phyloP scores from a whole-genome alignment of 2,113 vertebrate species.

The Cyanocitta stelleri region DNA sequence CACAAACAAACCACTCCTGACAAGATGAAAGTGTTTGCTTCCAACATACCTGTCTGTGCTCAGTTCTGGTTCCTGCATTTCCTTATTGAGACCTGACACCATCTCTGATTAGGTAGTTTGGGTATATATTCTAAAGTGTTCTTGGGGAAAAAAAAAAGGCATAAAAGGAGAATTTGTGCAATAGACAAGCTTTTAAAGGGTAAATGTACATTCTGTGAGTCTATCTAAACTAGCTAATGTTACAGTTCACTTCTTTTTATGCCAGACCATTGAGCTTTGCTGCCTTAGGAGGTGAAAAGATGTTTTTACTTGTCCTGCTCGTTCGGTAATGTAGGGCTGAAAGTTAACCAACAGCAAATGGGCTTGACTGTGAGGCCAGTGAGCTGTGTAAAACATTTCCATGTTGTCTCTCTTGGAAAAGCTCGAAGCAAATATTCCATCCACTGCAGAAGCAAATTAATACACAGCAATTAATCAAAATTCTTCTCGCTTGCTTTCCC shows the following conservation, averaged over 20 bases:
- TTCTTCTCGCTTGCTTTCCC: neutral
- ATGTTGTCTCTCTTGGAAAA: neutral
- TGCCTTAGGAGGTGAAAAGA: conserved; percentile 1
- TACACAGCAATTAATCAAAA: conserved; percentile 42
- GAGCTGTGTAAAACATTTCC: conserved; percentile 4
- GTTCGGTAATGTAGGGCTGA: neutral
- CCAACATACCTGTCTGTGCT: neutral
- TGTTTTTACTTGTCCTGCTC: neutral
- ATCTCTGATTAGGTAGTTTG: neutral
- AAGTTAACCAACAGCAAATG: neutral
- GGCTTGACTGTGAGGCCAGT: neutral
- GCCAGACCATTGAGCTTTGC: neutral
- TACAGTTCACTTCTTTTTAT: neutral
- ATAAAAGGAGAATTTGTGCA: neutral
- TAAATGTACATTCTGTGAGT: neutral
- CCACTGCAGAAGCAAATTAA: neutral
- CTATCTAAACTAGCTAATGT: neutral
- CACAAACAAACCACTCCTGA: conserved; percentile 16
- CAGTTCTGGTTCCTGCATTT: neutral
- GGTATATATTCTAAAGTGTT: neutral
- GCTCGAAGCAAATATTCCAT: neutral
- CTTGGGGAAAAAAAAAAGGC: neutral
- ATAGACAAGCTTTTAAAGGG: neutral
- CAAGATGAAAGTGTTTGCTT: conserved; percentile 12
- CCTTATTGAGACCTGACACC: neutral